Base-by-base conservation (phyloP, 2,113 vertebrate species). In the Engystomops pustulosus region DNA sequence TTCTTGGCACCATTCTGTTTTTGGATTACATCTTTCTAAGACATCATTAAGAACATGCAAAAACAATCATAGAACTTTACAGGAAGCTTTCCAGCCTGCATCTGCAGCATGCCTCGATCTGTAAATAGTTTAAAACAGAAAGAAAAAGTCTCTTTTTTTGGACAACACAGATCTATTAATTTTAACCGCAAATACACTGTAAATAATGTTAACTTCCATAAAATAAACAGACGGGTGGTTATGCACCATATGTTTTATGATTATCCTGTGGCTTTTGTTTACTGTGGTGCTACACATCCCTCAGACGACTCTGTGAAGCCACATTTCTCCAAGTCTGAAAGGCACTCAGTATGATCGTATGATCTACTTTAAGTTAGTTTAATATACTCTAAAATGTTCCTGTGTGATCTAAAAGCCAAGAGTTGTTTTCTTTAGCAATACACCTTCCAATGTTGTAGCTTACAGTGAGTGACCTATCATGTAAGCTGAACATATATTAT, bases 201-300 rank as follows among this genome's bases (percentile, higher is more conserved):
- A 91, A 90, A 91, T 89, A 89, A 91, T 84, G 74, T 91, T 91
- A 87, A 88, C 86, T 88, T 79, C 89, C 87, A 90, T 84, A 90
- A 93, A 91, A 89, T 89, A 91, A 92, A 89, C 78, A 87, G 45
- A 87, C 41, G 86, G 20, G 3, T 87, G 58, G 51, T 90, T 84
- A 84, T 90, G 41, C 49, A 88, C 87, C 86, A 82, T 91, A 81
- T 90, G 79, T 87, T 90, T 91, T 91, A 86, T 85, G 91, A 88
- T 90, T 89, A 87, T 88, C 89, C 89, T 90, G 81, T 87, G 87
- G 80, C 53, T 88, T 36, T 91, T 92, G 85, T 86, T 91, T 92
- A 58, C 83, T 78, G 89, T 88, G 49, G 84, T 91, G 80, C 90
- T 90, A 88, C 75, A 47, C 86, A 90, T 83, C 81, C 9, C 79